Evolutionary conservation across 1,140 invertebrate species (phyloP), one percentile per base, ranked within the genome.

Genomic region (Drosophila teissieri): DNA sequence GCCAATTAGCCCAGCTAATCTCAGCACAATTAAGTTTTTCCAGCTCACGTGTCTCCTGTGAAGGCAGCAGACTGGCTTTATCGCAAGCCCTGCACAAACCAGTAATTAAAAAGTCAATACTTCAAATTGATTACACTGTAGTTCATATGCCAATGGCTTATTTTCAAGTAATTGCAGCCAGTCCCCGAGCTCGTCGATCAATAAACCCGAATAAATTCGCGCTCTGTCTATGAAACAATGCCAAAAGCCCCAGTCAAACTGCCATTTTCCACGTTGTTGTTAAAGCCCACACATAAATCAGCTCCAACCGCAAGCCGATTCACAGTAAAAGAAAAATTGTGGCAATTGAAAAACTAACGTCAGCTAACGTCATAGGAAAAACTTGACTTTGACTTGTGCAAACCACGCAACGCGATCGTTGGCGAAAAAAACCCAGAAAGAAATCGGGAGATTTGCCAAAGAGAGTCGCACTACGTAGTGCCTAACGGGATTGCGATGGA

Each of bases 351-450:
- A 40, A n/a, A 17, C 22, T 4, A 24, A 24, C 19, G 19, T 27
- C 51, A 34, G 11, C 17, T 31, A 37, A 11, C 61, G 73, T 60
- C 73, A 76, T 34, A 76, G 73, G 73, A 24, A 77, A 31, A 77
- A 77, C 73, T 76, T 75, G 51, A 68, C 19, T 65, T 68, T 68
- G 64, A 49, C 48, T 68, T 36, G 72, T 63, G 60, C 24, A 69
- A 68, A 77, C 73, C 63, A 77, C 63, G 73, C 74, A 76, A 19
- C 19, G 27, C 36, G 3, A 40, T 24, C 3, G 34, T 7, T 44
- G 12, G 12, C 4, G 8, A 53, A 56, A 45, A 74, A 73, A 65
- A 73, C 56, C 56, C 68, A 62, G 68, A 73, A 76, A 69, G 55
- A 61, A 55, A 69, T 40, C 36, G 40, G 40, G 15, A 75, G 39